phyloP scores from a whole-genome alignment of 2,113 vertebrate species.

The Tetraodon nigroviridis region DNA sequence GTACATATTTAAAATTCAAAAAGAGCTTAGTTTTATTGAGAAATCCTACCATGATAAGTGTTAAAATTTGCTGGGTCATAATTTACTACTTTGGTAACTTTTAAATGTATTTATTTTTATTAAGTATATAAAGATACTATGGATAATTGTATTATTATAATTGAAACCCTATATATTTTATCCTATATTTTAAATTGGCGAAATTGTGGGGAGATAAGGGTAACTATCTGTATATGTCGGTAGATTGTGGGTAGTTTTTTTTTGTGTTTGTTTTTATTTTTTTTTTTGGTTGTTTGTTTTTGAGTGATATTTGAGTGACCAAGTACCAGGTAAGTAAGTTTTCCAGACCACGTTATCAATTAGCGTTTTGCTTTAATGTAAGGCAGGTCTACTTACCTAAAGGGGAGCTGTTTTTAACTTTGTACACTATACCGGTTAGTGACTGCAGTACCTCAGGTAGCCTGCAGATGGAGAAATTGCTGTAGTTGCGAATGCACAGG shows the following conservation, averaged over 20 bases:
- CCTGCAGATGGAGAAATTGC: conserved; percentile 62
- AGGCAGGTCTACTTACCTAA: conserved; percentile 70
- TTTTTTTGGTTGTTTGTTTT: conserved; percentile 15
- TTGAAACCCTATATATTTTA: conserved; percentile 58
- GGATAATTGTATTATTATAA: conserved; percentile 58
- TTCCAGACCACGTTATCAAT: conserved; percentile 50
- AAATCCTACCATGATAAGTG: conserved; percentile 53
- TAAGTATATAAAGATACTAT: conserved; percentile 66
- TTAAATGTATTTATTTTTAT: conserved; percentile 78
- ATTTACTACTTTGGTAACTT: conserved; percentile 52
- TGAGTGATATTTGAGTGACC: conserved; percentile 68
- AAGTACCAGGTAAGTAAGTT: conserved; percentile 61
- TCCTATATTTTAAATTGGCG: conserved; percentile 54
- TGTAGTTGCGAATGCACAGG: conserved; percentile 30
- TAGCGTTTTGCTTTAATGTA: conserved; percentile 58
- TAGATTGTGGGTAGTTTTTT: conserved; percentile 13
- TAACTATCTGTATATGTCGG: conserved; percentile 34
- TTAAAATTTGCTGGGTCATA: conserved; percentile 40
- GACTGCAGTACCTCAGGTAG: conserved; percentile 56
- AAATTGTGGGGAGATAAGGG: conserved; percentile 18
- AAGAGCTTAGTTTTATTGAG: conserved; percentile 49
- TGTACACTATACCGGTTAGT: conserved; percentile 16
- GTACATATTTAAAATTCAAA: conserved; percentile 35
- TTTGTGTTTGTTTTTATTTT: conserved; percentile 12
- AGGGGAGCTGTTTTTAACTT: conserved; percentile 40